Conservation (phyloP, 2,888 invertebrate species). For the Kryphioiulus occultus region DNA sequence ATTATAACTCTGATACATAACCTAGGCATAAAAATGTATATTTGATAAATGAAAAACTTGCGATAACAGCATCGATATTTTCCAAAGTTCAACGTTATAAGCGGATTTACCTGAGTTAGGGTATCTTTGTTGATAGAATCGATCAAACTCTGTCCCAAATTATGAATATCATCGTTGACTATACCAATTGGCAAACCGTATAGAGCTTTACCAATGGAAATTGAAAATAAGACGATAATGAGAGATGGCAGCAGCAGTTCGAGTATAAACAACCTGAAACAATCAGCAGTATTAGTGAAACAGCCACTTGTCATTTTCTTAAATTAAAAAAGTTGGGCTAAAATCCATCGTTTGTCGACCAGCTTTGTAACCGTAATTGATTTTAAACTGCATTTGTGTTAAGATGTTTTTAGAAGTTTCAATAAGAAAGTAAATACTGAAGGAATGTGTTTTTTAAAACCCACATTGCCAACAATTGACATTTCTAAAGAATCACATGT, state of each 20-base stretch:
- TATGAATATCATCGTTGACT: neutral
- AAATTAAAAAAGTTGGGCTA: too few species aligned
- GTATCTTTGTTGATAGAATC: conserved; percentile 2
- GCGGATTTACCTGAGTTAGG: neutral
- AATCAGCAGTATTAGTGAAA: neutral
- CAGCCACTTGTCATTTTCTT: too few species aligned
- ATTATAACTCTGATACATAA: neutral
- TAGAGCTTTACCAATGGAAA: neutral
- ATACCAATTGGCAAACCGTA: neutral
- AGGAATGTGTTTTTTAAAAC: too few species aligned
- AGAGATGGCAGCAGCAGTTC: neutral
- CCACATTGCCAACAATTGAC: too few species aligned
- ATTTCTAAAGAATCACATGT: too few species aligned
- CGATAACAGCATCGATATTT: neutral
- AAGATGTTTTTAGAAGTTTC: too few species aligned
- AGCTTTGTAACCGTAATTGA: too few species aligned
- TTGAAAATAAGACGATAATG: neutral
- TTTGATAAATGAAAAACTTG: neutral
- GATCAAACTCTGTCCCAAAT: neutral
- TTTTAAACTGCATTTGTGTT: too few species aligned
- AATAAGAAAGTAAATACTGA: too few species aligned
- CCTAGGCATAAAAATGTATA: neutral
- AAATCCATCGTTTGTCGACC: too few species aligned
- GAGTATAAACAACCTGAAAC: neutral
- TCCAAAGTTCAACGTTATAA: neutral